Percentiles rank a stretch among this genome's conserved stretches.
Conservation (phyloP, 1,140 invertebrate genomes). For the Nasonia giraulti region DNA sequence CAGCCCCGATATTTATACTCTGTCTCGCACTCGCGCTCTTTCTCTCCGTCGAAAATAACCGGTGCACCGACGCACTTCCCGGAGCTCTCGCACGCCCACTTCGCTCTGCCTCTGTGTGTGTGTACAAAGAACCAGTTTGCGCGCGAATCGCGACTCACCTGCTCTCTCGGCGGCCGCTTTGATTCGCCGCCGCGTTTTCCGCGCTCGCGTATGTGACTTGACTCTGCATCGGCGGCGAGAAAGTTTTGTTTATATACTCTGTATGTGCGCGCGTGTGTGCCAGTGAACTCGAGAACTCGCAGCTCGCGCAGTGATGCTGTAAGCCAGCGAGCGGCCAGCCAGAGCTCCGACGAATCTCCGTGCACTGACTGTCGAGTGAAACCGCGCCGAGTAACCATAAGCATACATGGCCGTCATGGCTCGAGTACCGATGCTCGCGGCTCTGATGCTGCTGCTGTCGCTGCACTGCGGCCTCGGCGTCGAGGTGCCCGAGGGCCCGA, state of each 20-base stretch:
- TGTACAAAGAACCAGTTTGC: conserved; percentile 9
- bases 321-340: neutral
- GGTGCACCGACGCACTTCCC: neutral
- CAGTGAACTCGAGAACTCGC: neutral
- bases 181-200: neutral
- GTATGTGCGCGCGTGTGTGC: neutral
- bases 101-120: too few species aligned
- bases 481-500: conserved; percentile 49
- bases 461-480: conserved; percentile 56
- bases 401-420: neutral
- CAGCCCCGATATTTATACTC: conserved; percentile 5
- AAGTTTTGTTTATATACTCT: neutral
- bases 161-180: neutral
- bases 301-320: neutral
- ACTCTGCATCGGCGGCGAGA: neutral
- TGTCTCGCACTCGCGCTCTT: neutral
- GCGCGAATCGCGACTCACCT: neutral
- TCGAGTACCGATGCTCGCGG: neutral
- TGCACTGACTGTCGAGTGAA: neutral
- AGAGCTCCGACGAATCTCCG: neutral
- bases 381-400: too few species aligned
- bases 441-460: conserved; percentile 55
- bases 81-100: neutral
- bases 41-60: neutral
- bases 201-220: neutral